Evolutionary conservation across 2,113 vertebrate species (phyloP).

Genomic region (Hemicordylus capensis): DNA sequence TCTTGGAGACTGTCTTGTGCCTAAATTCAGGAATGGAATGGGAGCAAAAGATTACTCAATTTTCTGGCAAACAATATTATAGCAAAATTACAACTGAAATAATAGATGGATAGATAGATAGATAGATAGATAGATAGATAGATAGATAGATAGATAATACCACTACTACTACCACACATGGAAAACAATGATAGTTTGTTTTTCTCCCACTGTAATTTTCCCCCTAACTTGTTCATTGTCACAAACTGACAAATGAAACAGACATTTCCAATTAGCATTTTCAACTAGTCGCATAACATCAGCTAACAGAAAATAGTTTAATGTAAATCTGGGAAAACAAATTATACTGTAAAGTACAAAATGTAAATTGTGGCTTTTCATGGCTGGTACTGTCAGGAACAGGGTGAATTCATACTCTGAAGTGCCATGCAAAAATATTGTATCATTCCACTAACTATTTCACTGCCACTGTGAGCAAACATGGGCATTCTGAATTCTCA

Average conservation of each 20-base stretch:
- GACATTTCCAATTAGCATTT: slow-evolving; percentile 43
- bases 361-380: slow-evolving; percentile 35
- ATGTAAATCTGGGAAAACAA: slow-evolving; percentile 40
- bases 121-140: too few relatives aligned
- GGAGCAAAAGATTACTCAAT: neutral
- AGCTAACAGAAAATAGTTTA: slow-evolving; percentile 24
- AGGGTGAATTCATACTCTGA: slow-evolving; percentile 37
- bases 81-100: neutral
- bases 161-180: neutral
- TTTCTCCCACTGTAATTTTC: neutral
- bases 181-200: neutral
- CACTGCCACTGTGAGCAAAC: neutral
- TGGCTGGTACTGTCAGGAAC: slow-evolving; percentile 29
- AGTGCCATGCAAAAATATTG: slow-evolving; percentile 20
- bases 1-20: neutral
- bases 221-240: slow-evolving; percentile 8
- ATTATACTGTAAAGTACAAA: slow-evolving; percentile 27
- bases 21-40: neutral
- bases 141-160: too few relatives aligned
- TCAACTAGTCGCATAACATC: slow-evolving; percentile 17
- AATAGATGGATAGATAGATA: too few relatives aligned
- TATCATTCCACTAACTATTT: slow-evolving; percentile 38
- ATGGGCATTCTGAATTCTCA: neutral
- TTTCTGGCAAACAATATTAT: slow-evolving; percentile 7
- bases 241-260: slow-evolving; percentile 15